Conservation (phyloP, 2,888 invertebrate genomes). For the Thysanoteuthis rhombus region DNA sequence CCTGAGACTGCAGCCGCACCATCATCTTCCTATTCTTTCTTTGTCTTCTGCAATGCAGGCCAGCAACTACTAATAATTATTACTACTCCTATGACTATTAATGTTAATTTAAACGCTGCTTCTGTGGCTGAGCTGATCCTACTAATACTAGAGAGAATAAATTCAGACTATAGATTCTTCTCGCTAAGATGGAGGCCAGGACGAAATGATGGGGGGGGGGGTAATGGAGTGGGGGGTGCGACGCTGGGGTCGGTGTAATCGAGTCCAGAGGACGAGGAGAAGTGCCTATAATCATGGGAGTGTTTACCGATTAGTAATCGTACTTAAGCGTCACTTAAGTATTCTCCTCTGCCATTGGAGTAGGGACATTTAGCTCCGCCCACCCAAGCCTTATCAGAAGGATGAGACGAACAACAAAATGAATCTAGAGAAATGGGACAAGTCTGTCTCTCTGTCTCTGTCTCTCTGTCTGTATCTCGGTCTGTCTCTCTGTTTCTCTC, state of each 20-base stretch:
- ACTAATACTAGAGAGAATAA: background rate
- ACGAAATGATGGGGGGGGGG: background rate
- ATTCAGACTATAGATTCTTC: background rate
- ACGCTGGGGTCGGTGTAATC: background rate
- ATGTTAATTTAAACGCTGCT: background rate
- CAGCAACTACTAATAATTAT: background rate
- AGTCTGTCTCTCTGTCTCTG: background rate
- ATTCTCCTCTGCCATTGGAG: background rate
- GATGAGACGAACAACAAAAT: background rate
- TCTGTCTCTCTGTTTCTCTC: background rate
- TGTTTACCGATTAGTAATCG: background rate
- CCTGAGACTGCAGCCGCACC: background rate
- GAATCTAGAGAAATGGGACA: background rate
- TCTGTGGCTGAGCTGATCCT: background rate
- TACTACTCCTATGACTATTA: background rate
- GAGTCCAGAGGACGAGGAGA: slow-evolving; percentile 12
- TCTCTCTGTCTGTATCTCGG: no score
- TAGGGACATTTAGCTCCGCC: background rate
- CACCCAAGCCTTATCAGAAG: background rate
- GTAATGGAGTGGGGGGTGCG: background rate
- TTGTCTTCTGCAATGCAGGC: background rate
- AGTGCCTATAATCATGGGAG: background rate
- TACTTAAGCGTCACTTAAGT: background rate
- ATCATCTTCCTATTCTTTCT: background rate
- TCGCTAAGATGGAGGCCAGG: background rate